Conservation (phyloP, 2,888 invertebrate genomes). For the Dasypolia templi region DNA sequence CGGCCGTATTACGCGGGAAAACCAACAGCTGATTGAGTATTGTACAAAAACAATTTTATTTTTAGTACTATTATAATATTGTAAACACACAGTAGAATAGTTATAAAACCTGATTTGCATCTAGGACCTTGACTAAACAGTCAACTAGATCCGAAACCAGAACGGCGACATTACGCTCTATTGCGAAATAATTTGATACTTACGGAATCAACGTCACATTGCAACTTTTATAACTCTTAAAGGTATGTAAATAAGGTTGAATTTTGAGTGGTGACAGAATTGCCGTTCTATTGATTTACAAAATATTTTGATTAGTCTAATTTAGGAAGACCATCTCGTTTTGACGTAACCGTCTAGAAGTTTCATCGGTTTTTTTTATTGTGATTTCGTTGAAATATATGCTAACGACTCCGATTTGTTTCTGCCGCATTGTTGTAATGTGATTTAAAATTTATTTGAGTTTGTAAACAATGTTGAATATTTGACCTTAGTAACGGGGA, state of each 20-base stretch:
- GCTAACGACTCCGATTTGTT: constrained; percentile 44
- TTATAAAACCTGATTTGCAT: constrained; percentile 73
- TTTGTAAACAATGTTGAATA: constrained; percentile 46
- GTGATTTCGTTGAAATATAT: constrained; percentile 53
- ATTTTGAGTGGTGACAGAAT: constrained; percentile 42
- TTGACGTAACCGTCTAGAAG: constrained; percentile 56
- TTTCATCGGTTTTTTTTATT: constrained; percentile 45
- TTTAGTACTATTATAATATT: constrained; percentile 35
- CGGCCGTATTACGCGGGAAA: constrained; percentile 15
- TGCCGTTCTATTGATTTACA: constrained; percentile 47
- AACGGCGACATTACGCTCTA: constrained; percentile 75
- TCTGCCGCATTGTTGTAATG: constrained; percentile 46
- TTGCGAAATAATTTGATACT: constrained; percentile 74
- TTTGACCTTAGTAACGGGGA: constrained; percentile 42
- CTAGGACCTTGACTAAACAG: constrained; percentile 76
- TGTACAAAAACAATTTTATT: constrained; percentile 10
- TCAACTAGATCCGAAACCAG: constrained; percentile 77
- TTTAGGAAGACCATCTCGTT: constrained; percentile 49
- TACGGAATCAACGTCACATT: constrained; percentile 44
- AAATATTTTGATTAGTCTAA: constrained; percentile 60
- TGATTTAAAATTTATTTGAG: constrained; percentile 34
- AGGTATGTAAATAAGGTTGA: constrained; percentile 43
- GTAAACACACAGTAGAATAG: constrained; percentile 65
- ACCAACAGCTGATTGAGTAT: constrained; percentile 17
- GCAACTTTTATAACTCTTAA: constrained; percentile 52